Evolutionary conservation across 1,140 invertebrate species (phyloP).

Genomic region (Caenorhabditis elegans): DNA sequence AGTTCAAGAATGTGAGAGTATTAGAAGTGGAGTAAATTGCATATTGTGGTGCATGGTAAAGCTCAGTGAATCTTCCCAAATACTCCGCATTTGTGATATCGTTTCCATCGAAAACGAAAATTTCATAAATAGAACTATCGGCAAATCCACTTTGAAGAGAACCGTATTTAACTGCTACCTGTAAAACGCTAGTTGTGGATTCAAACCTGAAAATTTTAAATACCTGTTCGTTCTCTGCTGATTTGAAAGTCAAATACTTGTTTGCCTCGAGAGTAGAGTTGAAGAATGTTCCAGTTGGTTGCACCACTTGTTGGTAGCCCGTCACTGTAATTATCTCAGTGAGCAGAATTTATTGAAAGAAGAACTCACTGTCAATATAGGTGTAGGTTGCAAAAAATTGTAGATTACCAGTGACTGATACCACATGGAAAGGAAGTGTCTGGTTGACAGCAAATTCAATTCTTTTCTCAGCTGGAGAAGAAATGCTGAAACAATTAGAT

Average conservation of each 20-base stretch:
- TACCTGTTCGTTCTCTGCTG: not conserved
- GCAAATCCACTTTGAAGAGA: not conserved
- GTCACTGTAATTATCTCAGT: not conserved
- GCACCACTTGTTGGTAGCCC: not conserved
- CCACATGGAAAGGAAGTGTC: not conserved
- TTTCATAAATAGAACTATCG: not conserved
- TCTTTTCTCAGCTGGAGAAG: not conserved
- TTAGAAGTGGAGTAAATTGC: not conserved
- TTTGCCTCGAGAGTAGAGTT: not conserved
- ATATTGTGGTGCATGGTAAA: not conserved
- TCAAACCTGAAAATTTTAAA: too few species aligned
- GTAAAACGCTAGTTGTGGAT: too few species aligned
- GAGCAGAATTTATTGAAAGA: too few species aligned
- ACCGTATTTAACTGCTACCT: not conserved
- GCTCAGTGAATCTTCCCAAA: not conserved
- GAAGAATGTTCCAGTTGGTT: not conserved
- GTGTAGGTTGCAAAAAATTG: not conserved
- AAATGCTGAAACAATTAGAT: not conserved
- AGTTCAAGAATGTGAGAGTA: not conserved
- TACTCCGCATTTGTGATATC: not conserved
- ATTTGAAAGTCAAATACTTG: not conserved
- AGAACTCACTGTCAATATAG: not conserved
- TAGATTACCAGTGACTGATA: not conserved
- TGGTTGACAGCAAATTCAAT: not conserved
- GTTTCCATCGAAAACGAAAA: not conserved